A percentile compares a stretch with the other conserved stretches of the same genome.
Evolutionary conservation across 1,140 invertebrate genomes (phyloP).

Genomic region (Drosophila repleta): DNA sequence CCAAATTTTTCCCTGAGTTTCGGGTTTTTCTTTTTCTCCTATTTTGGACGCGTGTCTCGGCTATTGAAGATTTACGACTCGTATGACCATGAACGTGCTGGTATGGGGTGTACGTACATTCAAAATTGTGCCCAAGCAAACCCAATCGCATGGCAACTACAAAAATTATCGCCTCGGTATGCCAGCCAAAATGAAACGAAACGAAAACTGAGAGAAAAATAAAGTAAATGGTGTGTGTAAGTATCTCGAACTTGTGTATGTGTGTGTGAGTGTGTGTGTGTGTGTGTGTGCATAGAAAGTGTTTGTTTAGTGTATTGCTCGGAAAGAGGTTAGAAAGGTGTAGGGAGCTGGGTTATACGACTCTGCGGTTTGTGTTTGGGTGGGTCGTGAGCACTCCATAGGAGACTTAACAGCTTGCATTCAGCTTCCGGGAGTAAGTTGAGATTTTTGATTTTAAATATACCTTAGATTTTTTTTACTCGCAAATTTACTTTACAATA

Average conservation of each 20-base stretch:
- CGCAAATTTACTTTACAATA: too few species aligned
- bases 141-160: conserved; percentile 17
- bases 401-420: conserved; percentile 11
- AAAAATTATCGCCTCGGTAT: conserved; percentile 46
- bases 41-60: conserved; percentile 40
- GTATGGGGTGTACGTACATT: conserved; percentile 30
- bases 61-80: conserved; percentile 52
- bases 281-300: conserved; percentile 44
- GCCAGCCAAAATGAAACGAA: conserved; percentile 35
- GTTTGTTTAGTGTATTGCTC: conserved; percentile 26
- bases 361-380: conserved; percentile 37
- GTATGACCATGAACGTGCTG: conserved; percentile 58
- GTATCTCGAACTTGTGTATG: conserved; percentile 6
- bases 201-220: conserved; percentile 45
- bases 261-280: not conserved
- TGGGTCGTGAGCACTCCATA: conserved; percentile 30
- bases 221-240: conserved; percentile 32
- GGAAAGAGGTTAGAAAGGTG: conserved; percentile 41
- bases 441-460: not conserved
- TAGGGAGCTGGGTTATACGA: conserved; percentile 27
- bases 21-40: conserved; percentile 16
- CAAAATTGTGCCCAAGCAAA: conserved; percentile 4
- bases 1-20: conserved; percentile 33
- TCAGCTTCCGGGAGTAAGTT: conserved; percentile 16
- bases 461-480: too few species aligned